These are phyloP conservation scores for Astropecten irregularis DNA, from an alignment of 53 echinoderm and acorn worm genomes.

Conservation along the genomic window DNA sequence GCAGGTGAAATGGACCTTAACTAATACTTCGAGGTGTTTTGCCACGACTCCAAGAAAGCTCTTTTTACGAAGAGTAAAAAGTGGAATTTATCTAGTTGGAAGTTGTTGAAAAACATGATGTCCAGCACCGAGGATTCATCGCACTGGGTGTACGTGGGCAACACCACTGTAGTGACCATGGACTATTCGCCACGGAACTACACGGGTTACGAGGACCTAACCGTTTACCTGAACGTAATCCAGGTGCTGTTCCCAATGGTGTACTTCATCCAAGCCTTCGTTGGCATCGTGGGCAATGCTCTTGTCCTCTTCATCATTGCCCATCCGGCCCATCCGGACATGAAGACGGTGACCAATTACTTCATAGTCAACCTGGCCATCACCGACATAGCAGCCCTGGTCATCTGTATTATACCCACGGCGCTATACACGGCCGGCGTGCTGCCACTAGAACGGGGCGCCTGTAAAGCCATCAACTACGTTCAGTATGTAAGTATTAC, in stretches of 20 bases:
- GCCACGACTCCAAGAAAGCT: too few species aligned
- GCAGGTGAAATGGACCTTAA: too few species aligned
- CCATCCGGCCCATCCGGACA: constrained; percentile 48
- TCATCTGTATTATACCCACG: constrained; percentile 45
- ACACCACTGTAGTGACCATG: background rate
- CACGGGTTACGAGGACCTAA: too few species aligned
- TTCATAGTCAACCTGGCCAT: constrained; percentile 67
- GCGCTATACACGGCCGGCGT: constrained; percentile 20
- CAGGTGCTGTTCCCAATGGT: constrained; percentile 21
- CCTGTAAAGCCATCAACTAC: constrained; percentile 66
- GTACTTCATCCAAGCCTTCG: constrained; percentile 25
- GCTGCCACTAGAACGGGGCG: background rate
- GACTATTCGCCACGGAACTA: too few species aligned
- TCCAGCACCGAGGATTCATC: background rate
- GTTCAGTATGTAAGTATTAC: constrained; percentile 62
- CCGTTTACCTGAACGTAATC: background rate
- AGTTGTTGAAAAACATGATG: too few species aligned
- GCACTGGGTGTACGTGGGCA: background rate
- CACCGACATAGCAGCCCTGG: constrained; percentile 48
- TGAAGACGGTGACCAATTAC: constrained; percentile 71
- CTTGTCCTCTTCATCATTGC: constrained; percentile 60
- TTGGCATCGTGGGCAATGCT: constrained; percentile 60
- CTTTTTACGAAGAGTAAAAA: too few species aligned
- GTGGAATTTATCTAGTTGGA: too few species aligned
- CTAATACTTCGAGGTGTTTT: too few species aligned